Percentiles rank a stretch among this genome's conserved stretches.
Conservation (phyloP, 2,113 vertebrate species). For the Sorex fumeus region DNA sequence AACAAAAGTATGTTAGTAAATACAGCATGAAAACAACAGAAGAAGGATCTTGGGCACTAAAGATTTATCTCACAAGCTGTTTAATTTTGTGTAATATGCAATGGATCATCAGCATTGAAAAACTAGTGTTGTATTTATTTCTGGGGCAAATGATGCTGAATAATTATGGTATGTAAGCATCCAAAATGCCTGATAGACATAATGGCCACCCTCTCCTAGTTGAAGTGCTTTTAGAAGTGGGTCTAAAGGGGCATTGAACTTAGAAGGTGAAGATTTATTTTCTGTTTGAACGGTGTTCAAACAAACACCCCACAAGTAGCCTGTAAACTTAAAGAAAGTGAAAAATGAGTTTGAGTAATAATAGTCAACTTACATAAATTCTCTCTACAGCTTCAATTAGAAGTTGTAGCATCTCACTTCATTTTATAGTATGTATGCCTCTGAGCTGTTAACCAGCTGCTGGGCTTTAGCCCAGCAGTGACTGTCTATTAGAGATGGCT, state of each 20-base stretch:
- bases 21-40: background rate
- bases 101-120: background rate
- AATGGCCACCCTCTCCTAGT: background rate
- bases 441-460: conserved; percentile 76
- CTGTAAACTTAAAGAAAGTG: conserved; percentile 71
- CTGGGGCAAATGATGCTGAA: background rate
- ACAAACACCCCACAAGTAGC: background rate
- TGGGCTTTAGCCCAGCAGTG: conserved; percentile 7
- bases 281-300: conserved; percentile 45
- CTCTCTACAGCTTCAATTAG: conserved; percentile 78
- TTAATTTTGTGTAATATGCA: background rate
- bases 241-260: background rate
- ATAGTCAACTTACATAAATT: conserved; percentile 82
- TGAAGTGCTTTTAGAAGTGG: background rate
- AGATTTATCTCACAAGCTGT: background rate
- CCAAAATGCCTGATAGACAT: background rate
- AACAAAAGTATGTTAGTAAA: background rate
- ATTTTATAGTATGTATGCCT: conserved; percentile 71
- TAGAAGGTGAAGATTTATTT: conserved; percentile 23
- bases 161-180: conserved; percentile 6
- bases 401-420: conserved; percentile 67
- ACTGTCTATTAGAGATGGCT: conserved; percentile 73
- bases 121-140: conserved; percentile 3
- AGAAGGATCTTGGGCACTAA: background rate
- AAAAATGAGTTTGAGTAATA: conserved; percentile 75